Conservation (phyloP, 2,113 vertebrate species). For the Hippocampus abdominalis region DNA sequence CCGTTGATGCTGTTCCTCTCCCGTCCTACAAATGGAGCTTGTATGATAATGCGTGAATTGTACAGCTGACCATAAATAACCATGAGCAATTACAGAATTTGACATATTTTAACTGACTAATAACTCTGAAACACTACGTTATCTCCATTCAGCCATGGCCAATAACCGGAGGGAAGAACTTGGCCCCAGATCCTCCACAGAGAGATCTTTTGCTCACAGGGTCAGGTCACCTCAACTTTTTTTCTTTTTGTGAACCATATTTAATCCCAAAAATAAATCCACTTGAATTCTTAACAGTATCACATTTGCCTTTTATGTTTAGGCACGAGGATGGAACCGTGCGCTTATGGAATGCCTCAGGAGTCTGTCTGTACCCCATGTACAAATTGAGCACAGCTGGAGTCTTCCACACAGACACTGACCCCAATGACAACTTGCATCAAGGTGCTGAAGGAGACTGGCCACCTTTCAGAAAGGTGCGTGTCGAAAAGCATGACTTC, state of each 20-base stretch:
- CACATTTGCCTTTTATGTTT: neutral
- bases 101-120: neutral
- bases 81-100: too few species aligned
- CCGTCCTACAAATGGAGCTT: too few species aligned
- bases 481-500: slow-evolving; percentile 1
- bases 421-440: slow-evolving; percentile 87
- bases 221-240: slow-evolving; percentile 65
- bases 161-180: slow-evolving; percentile 85
- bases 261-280: neutral
- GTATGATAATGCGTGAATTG: too few species aligned
- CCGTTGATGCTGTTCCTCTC: too few species aligned
- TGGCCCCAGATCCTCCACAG: slow-evolving; percentile 86
- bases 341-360: slow-evolving; percentile 95
- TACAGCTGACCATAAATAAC: too few species aligned
- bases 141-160: slow-evolving; percentile 82
- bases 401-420: slow-evolving; percentile 88
- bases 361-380: slow-evolving; percentile 87
- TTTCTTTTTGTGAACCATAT: neutral
- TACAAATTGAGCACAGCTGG: slow-evolving; percentile 90
- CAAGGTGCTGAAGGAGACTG: slow-evolving; percentile 87
- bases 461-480: slow-evolving; percentile 93
- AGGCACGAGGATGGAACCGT: slow-evolving; percentile 96
- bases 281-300: neutral
- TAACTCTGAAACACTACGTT: slow-evolving; percentile 32
- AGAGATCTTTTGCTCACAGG: slow-evolving; percentile 95